Conservation (phyloP, 2,797 vertebrate species). For the Podargus strigoides region DNA sequence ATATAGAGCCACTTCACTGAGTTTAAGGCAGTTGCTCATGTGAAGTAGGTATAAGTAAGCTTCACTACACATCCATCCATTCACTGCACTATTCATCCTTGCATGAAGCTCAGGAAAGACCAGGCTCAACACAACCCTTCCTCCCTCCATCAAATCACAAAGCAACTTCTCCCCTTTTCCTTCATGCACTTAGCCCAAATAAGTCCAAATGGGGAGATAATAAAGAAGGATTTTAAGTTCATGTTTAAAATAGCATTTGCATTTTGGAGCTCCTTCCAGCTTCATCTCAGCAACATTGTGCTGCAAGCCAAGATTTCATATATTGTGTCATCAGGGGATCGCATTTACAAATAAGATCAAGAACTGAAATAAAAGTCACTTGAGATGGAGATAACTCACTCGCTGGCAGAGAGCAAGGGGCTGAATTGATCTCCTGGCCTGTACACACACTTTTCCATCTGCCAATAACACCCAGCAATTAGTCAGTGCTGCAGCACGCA, state of each 20-base stretch:
- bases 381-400: slow-evolving; percentile 63
- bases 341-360: slow-evolving; percentile 66
- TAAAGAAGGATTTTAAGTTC: background rate
- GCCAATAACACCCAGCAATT: slow-evolving; percentile 64
- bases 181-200: background rate
- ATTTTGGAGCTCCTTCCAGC: slow-evolving; percentile 24
- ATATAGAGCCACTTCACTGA: accelerated
- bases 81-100: no score
- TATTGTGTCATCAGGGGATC: slow-evolving; percentile 41
- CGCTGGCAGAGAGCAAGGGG: slow-evolving; percentile 36
- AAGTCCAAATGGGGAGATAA: background rate
- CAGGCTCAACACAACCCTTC: background rate
- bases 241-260: background rate
- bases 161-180: background rate
- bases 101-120: background rate
- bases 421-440: slow-evolving; percentile 67
- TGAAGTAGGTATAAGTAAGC: background rate
- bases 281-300: background rate
- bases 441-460: background rate
- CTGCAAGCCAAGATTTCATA: slow-evolving; percentile 48
- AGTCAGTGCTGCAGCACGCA: slow-evolving; percentile 28
- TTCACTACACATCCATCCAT: no score
- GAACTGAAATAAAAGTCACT: slow-evolving; percentile 60
- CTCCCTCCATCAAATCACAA: background rate
- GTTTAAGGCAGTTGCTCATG: background rate